These are phyloP conservation scores for Campaea margaritaria DNA, from an alignment of 2,888 invertebrate species.

Conservation along the genomic window DNA sequence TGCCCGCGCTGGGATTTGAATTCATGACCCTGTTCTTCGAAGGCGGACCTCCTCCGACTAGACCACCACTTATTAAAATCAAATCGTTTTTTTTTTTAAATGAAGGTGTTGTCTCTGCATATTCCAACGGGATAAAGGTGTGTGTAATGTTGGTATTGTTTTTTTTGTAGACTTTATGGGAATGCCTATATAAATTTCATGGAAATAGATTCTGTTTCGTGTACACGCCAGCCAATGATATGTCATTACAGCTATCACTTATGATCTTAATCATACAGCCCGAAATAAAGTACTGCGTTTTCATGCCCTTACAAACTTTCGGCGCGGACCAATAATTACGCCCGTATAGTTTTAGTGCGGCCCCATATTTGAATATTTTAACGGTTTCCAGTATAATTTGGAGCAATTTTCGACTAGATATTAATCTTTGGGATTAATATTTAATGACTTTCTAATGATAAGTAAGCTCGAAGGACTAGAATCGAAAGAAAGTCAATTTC, in stretches of 20 bases:
- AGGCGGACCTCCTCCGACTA: too few relatives aligned
- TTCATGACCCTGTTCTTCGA: too few relatives aligned
- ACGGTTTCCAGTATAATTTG: conserved; percentile 34
- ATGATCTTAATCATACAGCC: conserved; percentile 12
- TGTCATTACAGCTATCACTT: not conserved
- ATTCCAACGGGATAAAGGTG: too few relatives aligned
- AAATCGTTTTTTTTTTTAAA: too few relatives aligned
- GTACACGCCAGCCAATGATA: not conserved
- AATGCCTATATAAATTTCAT: too few relatives aligned
- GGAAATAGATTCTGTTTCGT: too few relatives aligned
- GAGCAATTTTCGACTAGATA: conserved; percentile 33
- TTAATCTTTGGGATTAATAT: conserved; percentile 30
- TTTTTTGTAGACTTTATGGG: too few relatives aligned
- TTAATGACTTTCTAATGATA: conserved; percentile 18
- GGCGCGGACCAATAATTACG: conserved; percentile 28
- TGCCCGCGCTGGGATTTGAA: too few relatives aligned
- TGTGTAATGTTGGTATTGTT: too few relatives aligned
- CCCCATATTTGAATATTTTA: conserved; percentile 31
- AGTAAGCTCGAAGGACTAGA: conserved; percentile 11
- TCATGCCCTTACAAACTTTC: conserved; percentile 23
- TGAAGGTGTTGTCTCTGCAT: too few relatives aligned
- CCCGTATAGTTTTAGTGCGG: conserved; percentile 35
- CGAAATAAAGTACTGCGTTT: conserved; percentile 12
- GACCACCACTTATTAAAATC: too few relatives aligned
- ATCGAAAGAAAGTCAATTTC: not conserved